Percentiles rank a stretch among this genome's conserved stretches.
These are phyloP conservation scores for Trachelus iudaicus DNA, from an alignment of 2,888 invertebrate genomes.

Conservation along the genomic window DNA sequence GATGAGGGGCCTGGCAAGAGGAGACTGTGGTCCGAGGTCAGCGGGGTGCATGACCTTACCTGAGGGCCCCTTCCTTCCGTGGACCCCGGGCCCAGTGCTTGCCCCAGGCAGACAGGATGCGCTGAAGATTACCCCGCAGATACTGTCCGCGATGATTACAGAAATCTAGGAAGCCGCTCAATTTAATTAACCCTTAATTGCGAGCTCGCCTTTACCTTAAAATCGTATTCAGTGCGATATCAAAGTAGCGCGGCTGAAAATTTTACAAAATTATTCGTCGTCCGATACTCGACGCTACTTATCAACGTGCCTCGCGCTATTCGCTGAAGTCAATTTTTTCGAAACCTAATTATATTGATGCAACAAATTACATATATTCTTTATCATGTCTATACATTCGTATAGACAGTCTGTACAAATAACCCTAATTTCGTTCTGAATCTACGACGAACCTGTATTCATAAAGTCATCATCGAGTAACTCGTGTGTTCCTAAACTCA, in stretches of 20 bases:
- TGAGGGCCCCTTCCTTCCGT: slow-evolving; percentile 62
- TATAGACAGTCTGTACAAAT: slow-evolving; percentile 42
- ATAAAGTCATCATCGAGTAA: slow-evolving; percentile 59
- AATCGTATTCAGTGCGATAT: not conserved
- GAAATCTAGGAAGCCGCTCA: slow-evolving; percentile 62
- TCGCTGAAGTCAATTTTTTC: not conserved
- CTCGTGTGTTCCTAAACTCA: slow-evolving; percentile 11
- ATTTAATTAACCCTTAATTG: slow-evolving; percentile 60
- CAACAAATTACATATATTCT: not conserved
- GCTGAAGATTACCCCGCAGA: slow-evolving; percentile 61
- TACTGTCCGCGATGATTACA: slow-evolving; percentile 63
- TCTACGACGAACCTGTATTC: slow-evolving; percentile 47
- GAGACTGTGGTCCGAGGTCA: slow-evolving; percentile 64
- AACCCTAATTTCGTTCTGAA: slow-evolving; percentile 57
- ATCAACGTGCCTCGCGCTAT: not conserved
- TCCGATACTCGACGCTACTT: too few relatives aligned
- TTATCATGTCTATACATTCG: too few relatives aligned
- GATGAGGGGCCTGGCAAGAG: slow-evolving; percentile 20
- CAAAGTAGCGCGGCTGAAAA: not conserved
- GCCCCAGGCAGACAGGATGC: slow-evolving; percentile 57
- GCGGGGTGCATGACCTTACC: slow-evolving; percentile 65
- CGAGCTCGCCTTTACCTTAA: slow-evolving; percentile 26
- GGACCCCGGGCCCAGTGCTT: slow-evolving; percentile 39
- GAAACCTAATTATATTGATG: not conserved
- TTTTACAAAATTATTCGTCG: not conserved